Base-by-base conservation (phyloP, 2,113 vertebrate species). In the Zeus faber region DNA sequence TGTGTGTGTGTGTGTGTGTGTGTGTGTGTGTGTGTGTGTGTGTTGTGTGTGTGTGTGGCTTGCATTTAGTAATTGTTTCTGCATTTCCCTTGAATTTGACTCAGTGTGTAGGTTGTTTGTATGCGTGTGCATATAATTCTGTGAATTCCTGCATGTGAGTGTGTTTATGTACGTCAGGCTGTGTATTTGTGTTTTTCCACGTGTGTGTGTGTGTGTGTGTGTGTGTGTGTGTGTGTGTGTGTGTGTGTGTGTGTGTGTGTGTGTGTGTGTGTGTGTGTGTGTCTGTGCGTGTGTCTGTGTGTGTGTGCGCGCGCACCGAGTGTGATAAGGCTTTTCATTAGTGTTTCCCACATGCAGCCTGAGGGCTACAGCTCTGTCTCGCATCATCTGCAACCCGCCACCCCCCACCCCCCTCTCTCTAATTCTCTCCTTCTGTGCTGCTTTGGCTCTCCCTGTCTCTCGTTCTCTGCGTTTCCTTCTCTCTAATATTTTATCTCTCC, bases 271-370 rank as follows among this genome's bases (percentile, higher is more conserved):
- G 5, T 46, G 21, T 22, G 43, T 44, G 33, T 23, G 43, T 45
- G 31, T 27, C 51, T 27, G 24, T 46, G 17, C 14, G 22, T 1
- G 20, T 11, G 17, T 22, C 47, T 58, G 57, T 47, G 41, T 58
- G 54, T 37, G 55, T 31, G 53, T 51, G 46, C 37, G n/a, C n/a
- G n/a, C n/a, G n/a, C n/a, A n/a, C n/a, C n/a, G 58, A 25, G 48
- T 58, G 55, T 60, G 67, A 82, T 74, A 67, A 77, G 66, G 61
- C 65, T 69, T 80, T 80, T 82, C 70, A 77, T 80, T 72, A 68
- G 72, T 70, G 75, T 77, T 82, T 68, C 47, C 65, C 53, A 51
- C 49, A 73, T 37, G 73, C 49, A 35, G 68, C 74, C 68, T 67
- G 46, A 70, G 68, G 74, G 72, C 74, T 58, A 58, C 58, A 52